Base-by-base conservation (phyloP, 2,113 vertebrate genomes). In the Talpa occidentalis region DNA sequence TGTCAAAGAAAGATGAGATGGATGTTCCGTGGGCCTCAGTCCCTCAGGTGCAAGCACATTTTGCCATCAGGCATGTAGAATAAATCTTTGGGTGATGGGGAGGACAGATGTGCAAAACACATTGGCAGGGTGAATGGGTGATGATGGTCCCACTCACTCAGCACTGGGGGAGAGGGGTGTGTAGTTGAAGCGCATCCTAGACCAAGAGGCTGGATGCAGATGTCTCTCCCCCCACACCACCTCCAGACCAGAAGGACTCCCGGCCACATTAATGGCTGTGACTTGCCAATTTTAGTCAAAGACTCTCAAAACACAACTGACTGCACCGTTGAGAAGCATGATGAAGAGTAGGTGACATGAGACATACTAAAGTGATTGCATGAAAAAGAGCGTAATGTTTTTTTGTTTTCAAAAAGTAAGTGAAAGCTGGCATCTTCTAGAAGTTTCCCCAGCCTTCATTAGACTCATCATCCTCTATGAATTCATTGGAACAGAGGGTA, bases 1-100 rank as follows among this genome's bases (percentile, higher is more conserved):
- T 95, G 93, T 96, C 96, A 96, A 88, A 94, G 83, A 79, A 96
- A 95, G 93, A 91, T 62, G 90, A 97, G 96, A 97, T 94, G 0
- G 42, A 96, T 95, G 89, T 74, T 84, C 70, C 56, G 77, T 4
- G 11, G 60, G 44, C 56, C 66, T 44, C 19, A 12, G 52, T 77
- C 74, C 74, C 76, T 66, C n/a, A 37, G 56, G 69, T 72, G 40
- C 67, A 93, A 91, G 87, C 76, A 93, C 54, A 49, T 80, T 52
- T 59, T 77, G 83, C 91, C 87, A 78, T 90, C 89, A 73, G 89
- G 37, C 67, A 91, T 60, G 62, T 28, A 73, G 90, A 86, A 95
- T 97, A 94, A 97, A 94, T 95, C 87, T 84, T 90, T 16, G 21
- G 73, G 80, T 24, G 19, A 82, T 73, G 40, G 37, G 70, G 47